Evolutionary conservation across 1,140 invertebrate species (phyloP).

Genomic region (Procambarus clarkii): DNA sequence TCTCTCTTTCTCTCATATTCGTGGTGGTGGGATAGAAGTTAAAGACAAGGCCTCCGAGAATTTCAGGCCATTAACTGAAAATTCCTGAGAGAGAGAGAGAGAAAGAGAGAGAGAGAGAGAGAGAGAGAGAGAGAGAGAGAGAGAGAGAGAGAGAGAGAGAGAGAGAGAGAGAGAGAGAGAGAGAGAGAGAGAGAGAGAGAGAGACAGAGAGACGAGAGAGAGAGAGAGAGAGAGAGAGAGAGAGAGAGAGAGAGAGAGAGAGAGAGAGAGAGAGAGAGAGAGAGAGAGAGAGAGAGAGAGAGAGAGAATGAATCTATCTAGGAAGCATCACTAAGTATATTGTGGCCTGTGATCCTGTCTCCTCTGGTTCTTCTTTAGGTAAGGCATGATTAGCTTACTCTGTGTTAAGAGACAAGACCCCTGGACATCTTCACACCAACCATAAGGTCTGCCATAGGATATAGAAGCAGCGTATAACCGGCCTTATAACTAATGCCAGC

Average conservation of each 20-base stretch:
- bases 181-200: background rate
- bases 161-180: constrained; percentile 35
- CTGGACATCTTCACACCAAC: too few relatives aligned
- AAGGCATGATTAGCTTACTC: too few relatives aligned
- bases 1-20: background rate
- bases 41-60: background rate
- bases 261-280: constrained; percentile 34
- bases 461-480: too few relatives aligned
- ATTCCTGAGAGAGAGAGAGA: background rate
- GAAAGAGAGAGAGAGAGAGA: background rate
- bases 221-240: background rate
- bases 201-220: background rate
- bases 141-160: constrained; percentile 34
- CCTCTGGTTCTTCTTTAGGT: too few relatives aligned
- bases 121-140: constrained; percentile 34
- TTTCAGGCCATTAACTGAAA: background rate
- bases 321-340: too few relatives aligned
- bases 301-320: background rate
- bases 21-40: background rate
- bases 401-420: too few relatives aligned
- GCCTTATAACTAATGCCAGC: too few relatives aligned
- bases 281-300: constrained; percentile 35
- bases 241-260: constrained; percentile 25
- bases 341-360: too few relatives aligned
- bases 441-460: too few relatives aligned